Evolutionary conservation across 2,797 vertebrate genomes (phyloP).

Genomic region (Neomorphus geoffroyi): DNA sequence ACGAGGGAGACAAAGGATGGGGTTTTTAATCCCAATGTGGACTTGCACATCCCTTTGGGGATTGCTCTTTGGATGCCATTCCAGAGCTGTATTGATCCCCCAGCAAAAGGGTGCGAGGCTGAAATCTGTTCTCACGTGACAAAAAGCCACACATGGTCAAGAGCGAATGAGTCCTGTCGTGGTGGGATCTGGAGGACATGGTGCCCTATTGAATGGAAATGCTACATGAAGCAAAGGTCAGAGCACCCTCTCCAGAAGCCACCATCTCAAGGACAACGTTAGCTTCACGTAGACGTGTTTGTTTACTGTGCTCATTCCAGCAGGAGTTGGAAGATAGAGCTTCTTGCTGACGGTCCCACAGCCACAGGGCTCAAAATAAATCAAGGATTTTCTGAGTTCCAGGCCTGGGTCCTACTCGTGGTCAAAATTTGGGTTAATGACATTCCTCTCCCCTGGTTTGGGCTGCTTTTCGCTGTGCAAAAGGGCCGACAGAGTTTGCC

Average conservation of each 20-base stretch:
- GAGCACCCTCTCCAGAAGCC: background rate
- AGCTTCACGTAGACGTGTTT: fast-evolving
- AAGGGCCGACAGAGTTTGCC: background rate
- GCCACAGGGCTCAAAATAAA: background rate
- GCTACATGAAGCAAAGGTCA: fast-evolving
- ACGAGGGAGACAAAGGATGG: too few relatives aligned
- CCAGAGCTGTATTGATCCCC: background rate
- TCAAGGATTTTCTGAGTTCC: background rate
- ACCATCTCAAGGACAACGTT: fast-evolving
- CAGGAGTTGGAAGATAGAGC: background rate
- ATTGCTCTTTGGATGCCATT: background rate
- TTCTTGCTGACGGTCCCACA: background rate
- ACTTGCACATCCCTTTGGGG: background rate
- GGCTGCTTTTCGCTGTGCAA: background rate
- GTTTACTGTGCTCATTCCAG: background rate
- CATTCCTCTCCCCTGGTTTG: background rate
- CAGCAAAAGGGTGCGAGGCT: background rate
- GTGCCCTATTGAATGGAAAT: background rate
- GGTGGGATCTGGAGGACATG: background rate
- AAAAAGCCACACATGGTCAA: fast-evolving
- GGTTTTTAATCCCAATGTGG: background rate
- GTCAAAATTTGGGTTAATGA: background rate
- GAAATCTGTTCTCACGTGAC: background rate
- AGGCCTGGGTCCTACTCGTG: background rate
- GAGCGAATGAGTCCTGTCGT: background rate